Evolutionary conservation across 2,797 vertebrate genomes (phyloP), one percentile per base, ranked within the genome.

Genomic region (Lepus townsendii): DNA sequence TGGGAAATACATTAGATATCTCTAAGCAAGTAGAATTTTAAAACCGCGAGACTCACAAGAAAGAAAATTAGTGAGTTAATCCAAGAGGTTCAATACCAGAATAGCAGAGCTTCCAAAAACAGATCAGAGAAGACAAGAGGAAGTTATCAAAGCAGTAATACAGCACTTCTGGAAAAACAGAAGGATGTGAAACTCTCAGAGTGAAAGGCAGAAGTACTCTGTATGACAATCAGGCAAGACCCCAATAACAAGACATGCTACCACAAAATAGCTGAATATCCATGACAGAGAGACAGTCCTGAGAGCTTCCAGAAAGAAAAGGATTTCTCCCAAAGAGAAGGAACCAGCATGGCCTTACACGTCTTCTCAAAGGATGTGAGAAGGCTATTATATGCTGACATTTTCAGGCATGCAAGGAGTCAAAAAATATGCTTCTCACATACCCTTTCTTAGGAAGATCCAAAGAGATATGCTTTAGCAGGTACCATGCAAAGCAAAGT

Each of bases 1-100:
- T 83, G 24, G n/a, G 71, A 95, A 90, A 52, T 19, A 68, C 35
- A 92, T 22, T 38, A 30, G 24, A 13, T 65, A 83, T 83, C 66
- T 71, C 69, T 27, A 87, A 90, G 27, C 38, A 85, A 68, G 57
- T 13, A 63, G 35, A 84, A 75, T 66, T 26, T n/a, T 38, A 52
- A 73, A 75, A 68, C 22, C 35, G 14, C 86, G 62, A 32, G 20
- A 47, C 20, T 19, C 10, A 66, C 13, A 88, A 54, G 50, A 72
- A 88, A 83, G 26, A 77, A 90, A 65, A 50, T 24, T 57, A 76
- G 38, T 2, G 22, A 1, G 7, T 66, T 20, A 38, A 35, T 22
- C 27, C 5, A 63, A 35, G 3, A 77, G 54, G 19, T 69, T 71
- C 71, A 79, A 7, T 22, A 65, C 7, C 24, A 93, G 35, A n/a